Base-by-base conservation (phyloP, 2,113 vertebrate genomes). In the Pongo pygmaeus region DNA sequence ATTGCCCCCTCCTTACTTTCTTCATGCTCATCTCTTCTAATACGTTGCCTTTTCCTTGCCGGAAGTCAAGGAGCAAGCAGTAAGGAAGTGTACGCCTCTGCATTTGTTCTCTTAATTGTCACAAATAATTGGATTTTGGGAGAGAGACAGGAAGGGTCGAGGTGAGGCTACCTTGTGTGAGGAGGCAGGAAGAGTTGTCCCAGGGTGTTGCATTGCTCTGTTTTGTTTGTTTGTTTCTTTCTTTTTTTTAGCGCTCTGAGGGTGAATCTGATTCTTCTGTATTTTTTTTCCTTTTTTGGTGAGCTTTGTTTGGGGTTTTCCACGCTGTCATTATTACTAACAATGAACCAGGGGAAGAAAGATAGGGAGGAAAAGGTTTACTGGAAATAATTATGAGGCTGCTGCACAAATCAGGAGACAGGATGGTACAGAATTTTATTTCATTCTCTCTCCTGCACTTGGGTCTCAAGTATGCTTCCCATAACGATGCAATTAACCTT, bases 11-110 rank as follows among this genome's bases (percentile, higher is more conserved):
- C 35, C 18, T 27, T 6, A 30, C 10, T 7, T 9, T 0, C 27
- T 22, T 22, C 55, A 8, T 27, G 1, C 23, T 4, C 25, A 0
- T 38, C 48, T 70, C 50, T 48, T 38, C 35, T 12, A 6, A 2
- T 2, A 0, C 5, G 3, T 5, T n/a, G 11, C 20, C 50, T 46
- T 12, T 38, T 57, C 74, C 61, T 32, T 5, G 6, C 57, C 0
- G 22, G 84, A 92, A 87, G 70, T 12, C n/a, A 77, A 38, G 10
- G 25, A 16, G 18, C 35, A 1, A 13, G 43, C 1, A 12, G 8
- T 3, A 3, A 0, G 46, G 0, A 1, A 1, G 1, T 0, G 35
- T 0, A 5, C n/a, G 2, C 8, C 70, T n/a, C 40, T 8, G 20
- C 89, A 3, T 43, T n/a, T 30, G 40, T 40, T 38, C 16, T n/a